Base-by-base conservation (phyloP, 2,113 vertebrate species). In the Cyanoderma ruficeps region DNA sequence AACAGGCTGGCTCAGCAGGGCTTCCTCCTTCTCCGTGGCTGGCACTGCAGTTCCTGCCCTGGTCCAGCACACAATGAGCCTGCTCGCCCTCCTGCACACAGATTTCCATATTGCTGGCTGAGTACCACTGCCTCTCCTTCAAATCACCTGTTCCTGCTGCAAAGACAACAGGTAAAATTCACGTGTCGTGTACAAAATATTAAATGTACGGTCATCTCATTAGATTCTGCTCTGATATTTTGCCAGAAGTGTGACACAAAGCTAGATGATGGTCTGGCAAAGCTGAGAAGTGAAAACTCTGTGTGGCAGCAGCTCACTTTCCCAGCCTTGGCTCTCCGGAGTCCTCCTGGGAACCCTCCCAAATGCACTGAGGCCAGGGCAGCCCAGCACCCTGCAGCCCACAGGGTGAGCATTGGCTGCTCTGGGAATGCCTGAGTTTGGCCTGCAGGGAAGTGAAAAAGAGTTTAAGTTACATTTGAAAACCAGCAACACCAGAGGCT, bases 171-270 rank as follows among this genome's bases (percentile, higher is more conserved):
- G 55, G 24, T 17, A 39, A 69, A 64, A 83, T n/a, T 15, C 13
- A 24, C 6, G 11, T 15, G 15, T 37, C 4, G 0, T 1, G 10
- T 16, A 35, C 20, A 44, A 53, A 63, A 67, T 19, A 47, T 9
- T 28, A 44, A 28, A 47, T 5, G 24, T 12, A 35, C 0, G 0
- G 31, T 37, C 27, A 37, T 10, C 28, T 74, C 31, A 7, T 56
- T 71, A 52, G 33, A 20, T 8, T 47, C 60, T 39, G 47, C 33
- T 14, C 21, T 27, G 42, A 18, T 65, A 27, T 33, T 81, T 35
- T 57, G 28, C 56, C 1, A 0, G 7, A 31, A 78, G 9, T 0
- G 0, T 28, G n/a, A 30, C 19, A 31, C 21, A 39, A 52, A 67
- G 18, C 12, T 6, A 1, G 0, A 12, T 6, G 30, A 60, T 19